Percentiles rank a stretch among this genome's conserved stretches.
Evolutionary conservation across 2,797 vertebrate genomes (phyloP).

Genomic region (Mormyrops attenuatus): DNA sequence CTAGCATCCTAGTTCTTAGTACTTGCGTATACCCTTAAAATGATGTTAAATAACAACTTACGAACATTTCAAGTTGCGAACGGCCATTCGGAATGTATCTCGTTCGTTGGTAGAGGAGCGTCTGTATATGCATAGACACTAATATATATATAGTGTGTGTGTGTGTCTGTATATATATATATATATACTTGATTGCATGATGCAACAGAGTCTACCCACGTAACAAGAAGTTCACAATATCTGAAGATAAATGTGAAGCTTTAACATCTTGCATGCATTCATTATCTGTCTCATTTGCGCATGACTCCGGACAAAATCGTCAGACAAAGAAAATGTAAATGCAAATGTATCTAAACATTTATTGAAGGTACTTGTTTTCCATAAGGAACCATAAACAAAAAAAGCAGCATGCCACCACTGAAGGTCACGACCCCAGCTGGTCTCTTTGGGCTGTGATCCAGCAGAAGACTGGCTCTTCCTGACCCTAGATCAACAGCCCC

Average conservation of each 20-base stretch:
- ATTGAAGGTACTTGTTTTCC: background rate
- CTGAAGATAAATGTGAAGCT: background rate
- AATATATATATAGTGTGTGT: too few relatives aligned
- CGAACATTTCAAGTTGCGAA: too few relatives aligned
- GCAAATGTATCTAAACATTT: background rate
- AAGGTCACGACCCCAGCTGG: slow-evolving; percentile 53
- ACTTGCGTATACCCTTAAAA: too few relatives aligned
- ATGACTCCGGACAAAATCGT: background rate
- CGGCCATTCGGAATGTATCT: too few relatives aligned
- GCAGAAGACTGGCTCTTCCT: background rate
- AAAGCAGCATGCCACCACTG: slow-evolving; percentile 63
- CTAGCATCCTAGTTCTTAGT: too few relatives aligned
- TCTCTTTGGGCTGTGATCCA: background rate
- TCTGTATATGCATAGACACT: too few relatives aligned
- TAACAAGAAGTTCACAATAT: background rate
- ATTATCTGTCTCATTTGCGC: background rate
- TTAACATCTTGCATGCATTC: background rate
- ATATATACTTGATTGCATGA: background rate
- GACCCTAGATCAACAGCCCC: background rate
- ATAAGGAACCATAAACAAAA: slow-evolving; percentile 22
- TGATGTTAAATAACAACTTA: too few relatives aligned
- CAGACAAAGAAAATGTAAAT: background rate
- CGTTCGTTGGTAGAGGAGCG: too few relatives aligned
- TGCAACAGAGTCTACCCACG: background rate
- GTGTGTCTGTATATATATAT: too few relatives aligned